phyloP scores from a whole-genome alignment of 2,113 vertebrate genomes.

The Phylloscopus trochilus region DNA sequence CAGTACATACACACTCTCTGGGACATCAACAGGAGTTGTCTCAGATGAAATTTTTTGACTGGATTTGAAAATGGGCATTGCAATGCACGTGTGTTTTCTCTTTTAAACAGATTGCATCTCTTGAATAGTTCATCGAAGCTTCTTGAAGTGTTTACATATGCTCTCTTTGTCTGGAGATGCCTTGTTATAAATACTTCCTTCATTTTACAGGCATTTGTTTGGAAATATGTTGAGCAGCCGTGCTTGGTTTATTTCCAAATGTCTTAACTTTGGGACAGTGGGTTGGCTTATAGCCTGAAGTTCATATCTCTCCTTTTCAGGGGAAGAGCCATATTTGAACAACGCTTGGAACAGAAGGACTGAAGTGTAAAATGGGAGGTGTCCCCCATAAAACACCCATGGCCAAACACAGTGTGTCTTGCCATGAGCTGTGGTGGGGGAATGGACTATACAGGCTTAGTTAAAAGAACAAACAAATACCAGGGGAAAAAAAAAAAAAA shows the following conservation, averaged over 20 bases:
- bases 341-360: neutral
- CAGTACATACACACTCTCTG: neutral
- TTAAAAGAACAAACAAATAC: neutral
- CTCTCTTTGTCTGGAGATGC: neutral
- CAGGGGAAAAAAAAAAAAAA: neutral
- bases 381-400: rapidly evolving
- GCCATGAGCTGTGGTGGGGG: neutral
- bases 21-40: neutral
- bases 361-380: neutral
- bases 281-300: neutral
- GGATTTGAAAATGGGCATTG: neutral
- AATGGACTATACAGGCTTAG: neutral
- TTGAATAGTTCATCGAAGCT: neutral
- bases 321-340: neutral
- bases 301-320: neutral
- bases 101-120: neutral
- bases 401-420: neutral
- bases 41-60: neutral
- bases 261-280: neutral
- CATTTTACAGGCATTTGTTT: slow-evolving; percentile 3
- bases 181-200: slow-evolving; percentile 2
- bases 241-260: slow-evolving; percentile 2
- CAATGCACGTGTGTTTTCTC: neutral
- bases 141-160: neutral
- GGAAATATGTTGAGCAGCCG: neutral